Evolutionary conservation across 2,797 vertebrate genomes (phyloP), one percentile per base, ranked within the genome.

Genomic region (Orestias chungarensis): DNA sequence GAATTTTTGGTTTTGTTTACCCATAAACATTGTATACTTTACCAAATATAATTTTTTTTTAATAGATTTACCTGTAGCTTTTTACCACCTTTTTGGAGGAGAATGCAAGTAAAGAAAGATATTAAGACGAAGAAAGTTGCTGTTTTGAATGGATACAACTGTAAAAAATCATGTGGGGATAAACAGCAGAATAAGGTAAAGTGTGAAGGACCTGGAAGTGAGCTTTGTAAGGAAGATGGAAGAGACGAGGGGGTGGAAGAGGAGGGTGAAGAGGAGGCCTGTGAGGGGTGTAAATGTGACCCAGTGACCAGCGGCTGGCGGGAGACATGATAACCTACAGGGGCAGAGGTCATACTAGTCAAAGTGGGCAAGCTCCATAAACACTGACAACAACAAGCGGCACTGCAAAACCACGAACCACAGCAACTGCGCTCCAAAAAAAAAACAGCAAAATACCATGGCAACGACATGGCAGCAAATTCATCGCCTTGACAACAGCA

Each of bases 251-350:
- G 89, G 93, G 90, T 91, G 93, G 93, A 93, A 90, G 91, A 91
- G 92, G 91, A 94, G 94, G 94, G 92, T 95, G 92, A 80, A 94
- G 93, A 93, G 94, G 94, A 92, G 94, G 94, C 88, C 93, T 89
- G 91, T 93, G 93, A 72, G 94, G 93, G 90, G 94, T 95, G 90
- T 94, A 92, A 91, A 92, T 94, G 86, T 95, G 94, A 71, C 93
- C 94, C 93, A 93, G 89, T 87, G 93, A 94, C 94, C 94, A 95
- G 89, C 88, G 89, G 92, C 89, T 93, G 91, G 91, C 89, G 74
- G 93, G 94, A 87, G 88, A 68, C 85, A 93, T 91, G 91, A 93
- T 91, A 83, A 94, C 94, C 92, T 93, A 90, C 78, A 87, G 81
- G 88, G 89, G 89, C 88, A 93, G 86, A 93, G 91, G 87, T 91